Conservation (phyloP, 2,113 vertebrate species). For the Pelvicachromis taeniatus region DNA sequence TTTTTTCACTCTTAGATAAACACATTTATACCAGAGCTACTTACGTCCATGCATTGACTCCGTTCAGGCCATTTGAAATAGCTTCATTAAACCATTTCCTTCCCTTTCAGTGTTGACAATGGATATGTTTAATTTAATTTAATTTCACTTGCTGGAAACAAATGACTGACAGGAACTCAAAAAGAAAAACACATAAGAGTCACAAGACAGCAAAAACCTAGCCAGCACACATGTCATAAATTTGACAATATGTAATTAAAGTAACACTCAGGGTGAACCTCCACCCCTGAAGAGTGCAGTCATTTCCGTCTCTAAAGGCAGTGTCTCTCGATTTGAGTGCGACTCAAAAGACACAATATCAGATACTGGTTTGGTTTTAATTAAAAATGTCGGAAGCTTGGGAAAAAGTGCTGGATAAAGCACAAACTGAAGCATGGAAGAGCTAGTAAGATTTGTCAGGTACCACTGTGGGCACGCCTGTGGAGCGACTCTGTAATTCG, state of each 20-base stretch:
- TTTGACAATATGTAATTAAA: constrained; percentile 65
- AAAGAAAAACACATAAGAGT: constrained; percentile 50
- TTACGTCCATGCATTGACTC: neutral
- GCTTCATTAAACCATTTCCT: constrained; percentile 32
- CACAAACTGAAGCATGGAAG: neutral
- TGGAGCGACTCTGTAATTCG: constrained; percentile 20
- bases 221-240: constrained; percentile 63
- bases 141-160: constrained; percentile 10
- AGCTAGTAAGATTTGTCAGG: neutral
- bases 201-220: constrained; percentile 44
- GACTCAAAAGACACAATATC: constrained; percentile 35
- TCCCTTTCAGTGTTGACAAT: constrained; percentile 6
- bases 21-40: constrained; percentile 9
- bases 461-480: neutral
- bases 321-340: constrained; percentile 21
- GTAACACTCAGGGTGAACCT: constrained; percentile 39
- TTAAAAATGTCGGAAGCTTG: constrained; percentile 54
- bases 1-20: constrained; percentile 17
- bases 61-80: constrained; percentile 15
- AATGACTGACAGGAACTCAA: constrained; percentile 38
- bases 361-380: constrained; percentile 53
- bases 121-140: constrained; percentile 25
- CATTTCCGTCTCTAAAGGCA: constrained; percentile 47
- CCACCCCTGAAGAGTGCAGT: constrained; percentile 9
- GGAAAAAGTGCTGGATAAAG: neutral